Evolutionary conservation across 2,888 invertebrate species (phyloP).

Genomic region (Heliconius sara): DNA sequence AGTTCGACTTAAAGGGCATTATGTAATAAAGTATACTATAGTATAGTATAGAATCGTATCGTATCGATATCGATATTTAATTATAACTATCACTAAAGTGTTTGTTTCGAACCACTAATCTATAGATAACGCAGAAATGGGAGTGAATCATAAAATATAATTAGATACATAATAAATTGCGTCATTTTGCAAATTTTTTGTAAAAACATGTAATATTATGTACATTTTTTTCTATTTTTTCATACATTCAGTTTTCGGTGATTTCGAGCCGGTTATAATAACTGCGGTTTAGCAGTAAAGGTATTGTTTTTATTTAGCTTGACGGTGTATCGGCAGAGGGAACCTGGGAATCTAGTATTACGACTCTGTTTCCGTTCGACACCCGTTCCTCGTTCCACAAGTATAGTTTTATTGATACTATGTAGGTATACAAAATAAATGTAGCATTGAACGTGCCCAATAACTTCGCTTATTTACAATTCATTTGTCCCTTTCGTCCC

Average conservation of each 20-base stretch:
- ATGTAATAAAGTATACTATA: constrained; percentile 9
- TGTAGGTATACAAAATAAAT: too few relatives aligned
- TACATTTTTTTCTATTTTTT: background rate
- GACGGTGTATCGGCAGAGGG: background rate
- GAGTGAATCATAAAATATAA: constrained; percentile 22
- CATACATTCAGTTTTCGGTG: background rate
- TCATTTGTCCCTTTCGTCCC: constrained; percentile 29
- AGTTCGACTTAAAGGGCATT: background rate
- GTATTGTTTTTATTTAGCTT: background rate
- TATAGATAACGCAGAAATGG: background rate
- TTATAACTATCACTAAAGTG: constrained; percentile 29
- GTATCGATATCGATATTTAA: background rate
- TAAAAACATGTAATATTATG: background rate
- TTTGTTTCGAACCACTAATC: constrained; percentile 21
- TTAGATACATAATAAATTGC: constrained; percentile 28
- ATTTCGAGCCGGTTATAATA: background rate
- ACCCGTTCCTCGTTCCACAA: background rate
- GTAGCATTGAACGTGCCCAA: background rate
- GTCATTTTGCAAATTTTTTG: constrained; percentile 15
- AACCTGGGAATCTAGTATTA: background rate
- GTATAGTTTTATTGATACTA: too few relatives aligned
- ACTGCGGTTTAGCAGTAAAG: too few relatives aligned
- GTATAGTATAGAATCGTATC: background rate
- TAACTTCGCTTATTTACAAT: constrained; percentile 17
- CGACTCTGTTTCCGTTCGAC: background rate